Conservation (phyloP, 2,888 invertebrate genomes). For the Xylocampa areola region DNA sequence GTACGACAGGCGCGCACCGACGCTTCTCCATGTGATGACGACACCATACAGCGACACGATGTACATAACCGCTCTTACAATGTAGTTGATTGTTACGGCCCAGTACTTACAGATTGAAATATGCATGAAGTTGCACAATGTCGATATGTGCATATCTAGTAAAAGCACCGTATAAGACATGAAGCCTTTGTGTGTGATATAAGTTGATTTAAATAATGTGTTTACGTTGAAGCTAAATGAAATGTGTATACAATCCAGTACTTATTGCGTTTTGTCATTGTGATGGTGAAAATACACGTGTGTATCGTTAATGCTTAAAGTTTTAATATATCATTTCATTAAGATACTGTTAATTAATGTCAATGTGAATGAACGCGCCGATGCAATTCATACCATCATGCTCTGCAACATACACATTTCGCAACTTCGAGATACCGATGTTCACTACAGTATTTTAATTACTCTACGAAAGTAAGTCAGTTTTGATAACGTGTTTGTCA, state of each 20-base stretch:
- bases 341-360: conserved; percentile 60
- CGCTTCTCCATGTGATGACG: conserved; percentile 81
- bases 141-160: conserved; percentile 81
- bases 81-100: conserved; percentile 81
- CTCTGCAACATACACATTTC: conserved; percentile 53
- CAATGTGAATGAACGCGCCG: conserved; percentile 70
- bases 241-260: conserved; percentile 56
- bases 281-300: conserved; percentile 68
- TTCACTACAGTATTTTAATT: conserved; percentile 44
- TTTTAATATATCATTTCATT: conserved; percentile 61
- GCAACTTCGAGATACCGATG: conserved; percentile 48
- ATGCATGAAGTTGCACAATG: conserved; percentile 85
- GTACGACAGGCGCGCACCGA: conserved; percentile 85
- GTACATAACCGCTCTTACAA: conserved; percentile 83
- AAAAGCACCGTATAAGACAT: conserved; percentile 77
- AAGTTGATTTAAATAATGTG: conserved; percentile 56
- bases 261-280: conserved; percentile 62
- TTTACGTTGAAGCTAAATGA: conserved; percentile 61
- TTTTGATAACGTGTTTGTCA: conserved; percentile 41
- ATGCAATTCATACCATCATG: conserved; percentile 59
- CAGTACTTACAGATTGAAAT: conserved; percentile 72
- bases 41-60: conserved; percentile 78
- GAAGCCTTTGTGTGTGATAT: conserved; percentile 76
- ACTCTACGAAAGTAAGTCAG: conserved; percentile 51
- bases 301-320: conserved; percentile 67